Percentiles rank a stretch among this genome's conserved stretches.
phyloP scores from a whole-genome alignment of 2,113 vertebrate genomes.

The Glaucomys volans region DNA sequence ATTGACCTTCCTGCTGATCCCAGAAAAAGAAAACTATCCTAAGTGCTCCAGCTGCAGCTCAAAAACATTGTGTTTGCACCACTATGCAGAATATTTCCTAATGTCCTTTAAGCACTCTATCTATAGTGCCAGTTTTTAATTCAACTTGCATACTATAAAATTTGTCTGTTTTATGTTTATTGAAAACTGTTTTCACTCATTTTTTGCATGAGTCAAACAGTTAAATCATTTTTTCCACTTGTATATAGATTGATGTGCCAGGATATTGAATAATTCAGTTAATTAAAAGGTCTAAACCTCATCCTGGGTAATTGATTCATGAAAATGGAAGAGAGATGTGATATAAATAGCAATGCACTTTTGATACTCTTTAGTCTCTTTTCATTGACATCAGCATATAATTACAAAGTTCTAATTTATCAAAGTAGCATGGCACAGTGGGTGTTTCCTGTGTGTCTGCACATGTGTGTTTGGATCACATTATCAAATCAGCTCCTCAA shows the following conservation, averaged over 20 bases:
- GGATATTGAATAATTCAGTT: slow-evolving; percentile 40
- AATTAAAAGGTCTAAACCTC: slow-evolving; percentile 41
- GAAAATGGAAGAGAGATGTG: slow-evolving; percentile 21
- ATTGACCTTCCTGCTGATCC: not conserved
- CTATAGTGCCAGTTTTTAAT: not conserved
- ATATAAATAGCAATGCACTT: not conserved
- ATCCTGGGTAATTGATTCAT: not conserved
- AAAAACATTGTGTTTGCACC: not conserved
- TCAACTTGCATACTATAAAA: not conserved
- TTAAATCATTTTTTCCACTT: not conserved
- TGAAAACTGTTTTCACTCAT: not conserved
- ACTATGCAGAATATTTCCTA: not conserved
- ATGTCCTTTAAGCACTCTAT: not conserved
- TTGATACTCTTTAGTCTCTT: not conserved
- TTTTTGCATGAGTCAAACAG: not conserved
- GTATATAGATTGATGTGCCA: not conserved
- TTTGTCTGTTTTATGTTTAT: not conserved
- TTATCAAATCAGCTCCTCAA: not conserved
- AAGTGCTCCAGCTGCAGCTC: not conserved
- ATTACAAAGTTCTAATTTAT: not conserved
- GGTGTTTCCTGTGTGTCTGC: not conserved
- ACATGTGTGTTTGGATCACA: too few relatives aligned
- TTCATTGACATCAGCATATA: not conserved
- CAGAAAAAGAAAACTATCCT: not conserved
- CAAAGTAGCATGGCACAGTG: not conserved